A percentile compares a stretch with the other conserved stretches of the same genome.
phyloP scores from a whole-genome alignment of 2,113 vertebrate species.

The Canis aureus region DNA sequence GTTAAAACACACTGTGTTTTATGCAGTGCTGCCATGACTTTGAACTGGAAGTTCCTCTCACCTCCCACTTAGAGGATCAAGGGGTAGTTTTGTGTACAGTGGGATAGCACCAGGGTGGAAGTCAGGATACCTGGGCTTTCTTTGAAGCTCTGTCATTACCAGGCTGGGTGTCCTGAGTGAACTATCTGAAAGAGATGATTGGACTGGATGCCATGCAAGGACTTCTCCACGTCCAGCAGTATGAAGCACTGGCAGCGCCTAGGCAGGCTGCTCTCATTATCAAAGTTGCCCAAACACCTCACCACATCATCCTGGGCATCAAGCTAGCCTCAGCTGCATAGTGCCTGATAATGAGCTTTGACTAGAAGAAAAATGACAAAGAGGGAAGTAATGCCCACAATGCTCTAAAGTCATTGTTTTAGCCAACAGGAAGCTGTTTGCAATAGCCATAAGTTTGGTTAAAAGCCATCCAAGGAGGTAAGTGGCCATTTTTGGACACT shows the following conservation, averaged over 20 bases:
- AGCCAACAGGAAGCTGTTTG: not conserved
- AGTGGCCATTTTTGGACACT: not conserved
- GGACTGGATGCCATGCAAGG: not conserved
- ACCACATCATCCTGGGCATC: not conserved
- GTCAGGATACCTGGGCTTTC: not conserved
- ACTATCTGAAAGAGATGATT: not conserved
- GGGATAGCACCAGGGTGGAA: not conserved
- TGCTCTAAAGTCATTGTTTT: not conserved
- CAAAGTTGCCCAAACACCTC: not conserved
- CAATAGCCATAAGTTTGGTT: not conserved
- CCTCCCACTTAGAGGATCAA: not conserved
- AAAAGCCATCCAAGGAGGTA: not conserved
- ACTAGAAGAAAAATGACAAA: not conserved
- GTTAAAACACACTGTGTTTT: not conserved
- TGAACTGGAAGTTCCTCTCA: not conserved
- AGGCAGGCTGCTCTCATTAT: not conserved
- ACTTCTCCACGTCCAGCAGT: not conserved
- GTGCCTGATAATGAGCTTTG: not conserved
- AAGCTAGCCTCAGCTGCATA: not conserved
- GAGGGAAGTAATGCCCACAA: not conserved
- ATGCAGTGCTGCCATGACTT: not conserved
- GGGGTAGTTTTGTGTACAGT: not conserved
- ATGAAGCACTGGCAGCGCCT: not conserved
- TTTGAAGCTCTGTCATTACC: not conserved
- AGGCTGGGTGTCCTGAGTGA: not conserved